Evolutionary conservation across 1,140 invertebrate species (phyloP), one percentile per base, ranked within the genome.

Genomic region (Copidosoma floridanum): DNA sequence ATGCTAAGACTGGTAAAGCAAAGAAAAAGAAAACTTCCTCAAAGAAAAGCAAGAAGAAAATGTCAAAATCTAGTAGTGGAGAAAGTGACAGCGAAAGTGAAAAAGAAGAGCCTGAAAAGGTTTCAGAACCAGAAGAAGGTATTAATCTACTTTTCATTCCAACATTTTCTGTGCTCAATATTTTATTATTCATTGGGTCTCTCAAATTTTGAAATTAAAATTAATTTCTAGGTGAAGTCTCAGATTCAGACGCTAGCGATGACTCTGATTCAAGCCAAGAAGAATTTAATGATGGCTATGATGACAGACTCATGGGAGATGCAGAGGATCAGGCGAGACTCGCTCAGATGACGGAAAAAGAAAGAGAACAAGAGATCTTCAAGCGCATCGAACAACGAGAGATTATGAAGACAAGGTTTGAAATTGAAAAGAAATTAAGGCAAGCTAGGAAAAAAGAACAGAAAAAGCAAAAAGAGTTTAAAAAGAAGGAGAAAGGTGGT

Each of bases 251-350:
- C 48, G 75, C 67, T n/a, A 81, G 75, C 58, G 79, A 77, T 18
- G 80, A 78, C 16, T 82, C 80, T 16, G 81, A 83, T 23, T 80
- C 81, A 0, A 86, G 81, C 47, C 82, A 87, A 56, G 86, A 88
- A 71, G 86, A 88, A 75, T 90, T 90, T 70, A 85, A 89, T 68
- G 89, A 91, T 81, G 89, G 93, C 0, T 97, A 94, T 71, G 96
- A 98, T 80, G 95, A 98, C 65, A 94, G 98, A 73, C 82, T 98
- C 1, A 97, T 98, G 89, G 95, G 95, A 1, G 96, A 98, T 81
- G 95, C 93, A 56, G 95, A 95, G 68, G 97, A 99, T 83, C 87
- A 92, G 70, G 88, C 89, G 12, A 81, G 91, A 1, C 79, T 99
- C 2, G 92, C 93, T 10, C 87, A 91, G 64, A 92, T 99, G 86